Evolutionary conservation across 1,140 invertebrate genomes (phyloP).

Genomic region (Drosophila lacertosa): DNA sequence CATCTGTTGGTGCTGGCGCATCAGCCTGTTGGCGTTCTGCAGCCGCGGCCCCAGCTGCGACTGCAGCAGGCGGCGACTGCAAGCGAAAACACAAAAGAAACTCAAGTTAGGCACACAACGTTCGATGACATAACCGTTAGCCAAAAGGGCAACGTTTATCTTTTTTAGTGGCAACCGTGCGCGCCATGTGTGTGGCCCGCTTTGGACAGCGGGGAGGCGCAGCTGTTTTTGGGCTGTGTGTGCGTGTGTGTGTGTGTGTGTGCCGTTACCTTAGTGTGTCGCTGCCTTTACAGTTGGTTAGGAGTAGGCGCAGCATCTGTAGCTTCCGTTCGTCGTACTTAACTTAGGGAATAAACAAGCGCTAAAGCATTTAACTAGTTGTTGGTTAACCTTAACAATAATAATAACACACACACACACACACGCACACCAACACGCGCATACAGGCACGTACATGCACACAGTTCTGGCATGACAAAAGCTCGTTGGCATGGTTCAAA

Average conservation of each 20-base stretch:
- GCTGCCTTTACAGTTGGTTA: slow-evolving; percentile 60
- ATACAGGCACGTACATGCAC: slow-evolving; percentile 1
- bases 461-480: neutral
- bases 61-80: slow-evolving; percentile 62
- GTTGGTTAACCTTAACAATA: slow-evolving; percentile 54
- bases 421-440: slow-evolving; percentile 2
- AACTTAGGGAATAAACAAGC: slow-evolving; percentile 55
- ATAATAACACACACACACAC: slow-evolving; percentile 39
- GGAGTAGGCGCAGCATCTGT: slow-evolving; percentile 71
- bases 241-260: too few species aligned
- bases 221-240: neutral
- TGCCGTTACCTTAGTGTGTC: slow-evolving; percentile 58
- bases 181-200: neutral
- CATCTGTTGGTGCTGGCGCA: slow-evolving; percentile 50
- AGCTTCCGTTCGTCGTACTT: slow-evolving; percentile 35
- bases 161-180: neutral
- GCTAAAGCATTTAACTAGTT: slow-evolving; percentile 60
- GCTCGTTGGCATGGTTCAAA: neutral
- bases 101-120: too few species aligned
- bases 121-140: slow-evolving; percentile 66
- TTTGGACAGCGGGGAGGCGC: neutral
- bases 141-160: slow-evolving; percentile 12
- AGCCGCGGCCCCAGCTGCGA: slow-evolving; percentile 31
- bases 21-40: slow-evolving; percentile 65
- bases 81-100: slow-evolving; percentile 10